Evolutionary conservation across 2,888 invertebrate species (phyloP).

Genomic region (Periphyllus acericola): DNA sequence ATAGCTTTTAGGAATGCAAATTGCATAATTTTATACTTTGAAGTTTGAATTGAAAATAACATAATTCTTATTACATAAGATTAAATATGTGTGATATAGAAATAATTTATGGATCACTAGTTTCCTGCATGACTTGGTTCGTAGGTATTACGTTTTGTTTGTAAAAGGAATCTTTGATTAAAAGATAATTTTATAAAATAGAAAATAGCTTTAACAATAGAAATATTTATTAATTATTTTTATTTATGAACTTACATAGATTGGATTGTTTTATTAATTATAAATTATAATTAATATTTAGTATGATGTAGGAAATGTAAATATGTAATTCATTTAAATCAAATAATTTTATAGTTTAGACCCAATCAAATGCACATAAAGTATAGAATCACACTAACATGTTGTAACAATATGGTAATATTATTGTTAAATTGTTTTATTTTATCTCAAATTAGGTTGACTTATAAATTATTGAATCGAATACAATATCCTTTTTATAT

Average conservation of each 20-base stretch:
- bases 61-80: not conserved
- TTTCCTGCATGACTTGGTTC: not conserved
- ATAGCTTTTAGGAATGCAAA: slow-evolving; percentile 31
- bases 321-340: too few species aligned
- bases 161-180: not conserved
- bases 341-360: too few species aligned
- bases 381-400: too few species aligned
- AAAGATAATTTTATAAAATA: not conserved
- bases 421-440: too few species aligned
- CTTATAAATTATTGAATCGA: too few species aligned
- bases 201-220: not conserved
- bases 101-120: slow-evolving; percentile 14
- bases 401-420: too few species aligned
- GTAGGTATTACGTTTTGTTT: not conserved
- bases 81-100: slow-evolving; percentile 2
- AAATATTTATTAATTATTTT: not conserved
- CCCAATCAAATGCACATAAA: too few species aligned
- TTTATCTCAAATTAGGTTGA: too few species aligned
- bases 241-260: not conserved
- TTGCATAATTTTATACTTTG: slow-evolving; percentile 34
- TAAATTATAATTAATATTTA: too few species aligned
- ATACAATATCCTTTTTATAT: too few species aligned
- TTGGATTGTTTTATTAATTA: not conserved
- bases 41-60: slow-evolving; percentile 37
- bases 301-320: too few species aligned